Base-by-base conservation (phyloP, 2,888 invertebrate genomes). In the Rotaria sp. region DNA sequence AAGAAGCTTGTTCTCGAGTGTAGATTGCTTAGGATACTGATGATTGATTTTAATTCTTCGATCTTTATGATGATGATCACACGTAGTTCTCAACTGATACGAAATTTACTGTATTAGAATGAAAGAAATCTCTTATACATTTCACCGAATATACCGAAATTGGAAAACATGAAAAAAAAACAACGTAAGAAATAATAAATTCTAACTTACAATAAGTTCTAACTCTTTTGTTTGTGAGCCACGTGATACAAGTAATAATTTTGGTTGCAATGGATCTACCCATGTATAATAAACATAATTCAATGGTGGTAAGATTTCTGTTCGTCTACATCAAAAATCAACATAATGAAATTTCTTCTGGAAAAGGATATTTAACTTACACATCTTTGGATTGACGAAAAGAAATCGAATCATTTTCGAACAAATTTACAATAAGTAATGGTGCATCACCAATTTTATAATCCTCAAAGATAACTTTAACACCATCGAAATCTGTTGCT, bases 401-500 rank as follows among this genome's bases (percentile, higher is more conserved):
- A 84, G 93, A 92, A 87, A 97, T 91, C 0, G 92, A 90, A 87
- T 93, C 91, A 15, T 92, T 91, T 0, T 94, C 93, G 5, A 92
- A 92, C 90, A 94, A 94, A 92, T 99, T 99, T 88, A 99, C 94
- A 85, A 99, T 92, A 50, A 96, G 92, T 0, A 95, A 96, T 1
- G 97, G 95, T 30, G 97, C 96, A 92, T 95, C 94, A 0, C 97
- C 97, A 84, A 93, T 93, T 89, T 94, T 93, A 91, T 97, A 99
- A 88, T 94, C 93, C 0, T 94, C 94, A 88, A 98, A 93, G 85
- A 95, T 95, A 87, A 97, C 94, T 90, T 85, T 41, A 38, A 96
- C 95, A 67, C 95, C 94, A n/a, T 95, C 95, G 57, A 98, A 95
- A 92, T 99, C 98, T 59, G 94, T 95, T 59, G 96, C 93, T 90